Base-by-base conservation (phyloP, 2,113 vertebrate species). In the Paradoxurus hermaphroditus region DNA sequence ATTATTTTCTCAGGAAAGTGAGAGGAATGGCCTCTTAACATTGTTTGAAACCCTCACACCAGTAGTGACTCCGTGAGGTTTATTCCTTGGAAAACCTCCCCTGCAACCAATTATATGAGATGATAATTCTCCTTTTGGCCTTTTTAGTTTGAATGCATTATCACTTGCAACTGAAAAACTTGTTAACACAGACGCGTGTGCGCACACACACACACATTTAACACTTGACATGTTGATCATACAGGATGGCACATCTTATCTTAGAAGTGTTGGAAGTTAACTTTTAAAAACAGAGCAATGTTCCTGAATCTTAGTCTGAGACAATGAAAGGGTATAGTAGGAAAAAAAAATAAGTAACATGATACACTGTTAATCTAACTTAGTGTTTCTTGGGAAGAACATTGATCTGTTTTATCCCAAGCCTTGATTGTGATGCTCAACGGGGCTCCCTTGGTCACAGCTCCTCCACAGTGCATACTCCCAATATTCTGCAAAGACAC, bases 251-350 rank as follows among this genome's bases (percentile, higher is more conserved):
- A 62, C 41, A 51, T 34, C 46, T 75, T 65, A 14, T 39, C 14
- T 75, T 81, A 34, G 4, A 85, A 73, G 3, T 75, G 8, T 77
- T 56, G 31, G 31, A 77, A 95, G 73, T 39, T 27, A 90, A 77
- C n/a, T 83, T 81, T 68, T 82, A 59, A 75, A 92, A 90, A 70
- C 14, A 90, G 62, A 36, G 73, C 51, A 59, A 46, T 73, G 21
- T 41, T 86, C 89, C 51, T 41, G n/a, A 77, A n/a, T 51, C 44
- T 53, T 67, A 65, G 34, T 39, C 27, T 90, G 6, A 56, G 39
- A 67, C 1, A 23, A 56, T 16, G 36, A 70, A 87, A 13, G 13
- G 4, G 1, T 68, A 19, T 73, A 25, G 53, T 65, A 21, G 36
- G 31, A n/a, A 56, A 25, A 68, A 41, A 3, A 70, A 41, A 3